phyloP scores from a whole-genome alignment of 1,140 invertebrate genomes.

The Scaptomyza montana region DNA sequence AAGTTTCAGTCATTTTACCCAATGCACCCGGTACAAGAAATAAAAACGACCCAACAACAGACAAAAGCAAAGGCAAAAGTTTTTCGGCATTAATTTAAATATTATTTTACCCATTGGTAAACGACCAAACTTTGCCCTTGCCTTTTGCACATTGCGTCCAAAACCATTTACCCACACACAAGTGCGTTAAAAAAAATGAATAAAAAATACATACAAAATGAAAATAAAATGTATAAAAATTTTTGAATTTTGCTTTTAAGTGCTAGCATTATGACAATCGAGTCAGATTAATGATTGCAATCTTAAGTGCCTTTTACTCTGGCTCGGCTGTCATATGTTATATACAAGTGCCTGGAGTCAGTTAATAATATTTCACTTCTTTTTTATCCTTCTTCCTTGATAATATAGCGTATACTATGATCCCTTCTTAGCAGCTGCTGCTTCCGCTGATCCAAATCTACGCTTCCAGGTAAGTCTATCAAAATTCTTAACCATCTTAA shows the following conservation, averaged over 20 bases:
- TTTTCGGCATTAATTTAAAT: constrained; percentile 26
- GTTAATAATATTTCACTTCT: constrained; percentile 64
- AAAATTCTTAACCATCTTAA: background rate
- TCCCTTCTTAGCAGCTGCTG: constrained; percentile 95
- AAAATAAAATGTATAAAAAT: constrained; percentile 34
- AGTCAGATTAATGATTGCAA: background rate
- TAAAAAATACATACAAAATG: constrained; percentile 15
- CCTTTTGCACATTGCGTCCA: constrained; percentile 35
- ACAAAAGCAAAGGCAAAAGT: constrained; percentile 45
- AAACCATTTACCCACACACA: constrained; percentile 54
- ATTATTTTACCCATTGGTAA: constrained; percentile 34
- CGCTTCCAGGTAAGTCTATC: constrained; percentile 89
- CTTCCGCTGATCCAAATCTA: constrained; percentile 91
- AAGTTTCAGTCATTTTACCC: constrained; percentile 63
- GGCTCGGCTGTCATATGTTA: constrained; percentile 18
- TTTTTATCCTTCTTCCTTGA: constrained; percentile 74
- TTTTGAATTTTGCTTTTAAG: constrained; percentile 83
- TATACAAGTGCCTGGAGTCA: background rate
- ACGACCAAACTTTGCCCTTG: constrained; percentile 32
- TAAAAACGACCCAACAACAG: constrained; percentile 14
- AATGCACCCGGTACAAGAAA: constrained; percentile 57
- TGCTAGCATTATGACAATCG: constrained; percentile 45
- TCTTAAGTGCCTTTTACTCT: background rate
- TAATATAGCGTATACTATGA: constrained; percentile 95
- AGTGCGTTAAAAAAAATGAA: constrained; percentile 74